Conservation (phyloP, 2,888 invertebrate species). For the Linnaemya tessellans region DNA sequence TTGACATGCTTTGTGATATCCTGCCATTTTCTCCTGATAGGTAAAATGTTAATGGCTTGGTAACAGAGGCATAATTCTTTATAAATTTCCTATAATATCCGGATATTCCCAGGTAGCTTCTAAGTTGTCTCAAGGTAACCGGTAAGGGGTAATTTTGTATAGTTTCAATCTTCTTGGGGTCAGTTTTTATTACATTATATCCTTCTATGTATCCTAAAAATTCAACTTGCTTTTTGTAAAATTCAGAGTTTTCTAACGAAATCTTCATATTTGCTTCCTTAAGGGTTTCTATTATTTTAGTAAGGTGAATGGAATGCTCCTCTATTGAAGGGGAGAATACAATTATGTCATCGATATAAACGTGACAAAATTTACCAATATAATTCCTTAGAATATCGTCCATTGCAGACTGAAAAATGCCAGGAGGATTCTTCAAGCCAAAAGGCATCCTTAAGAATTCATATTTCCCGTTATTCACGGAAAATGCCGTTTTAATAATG, state of each 20-base stretch:
- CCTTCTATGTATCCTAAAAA: background rate
- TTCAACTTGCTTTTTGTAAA: background rate
- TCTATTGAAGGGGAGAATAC: background rate
- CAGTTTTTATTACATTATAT: constrained; percentile 64
- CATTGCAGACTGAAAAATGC: constrained; percentile 1
- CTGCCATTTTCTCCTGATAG: background rate
- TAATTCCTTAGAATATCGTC: constrained; percentile 11
- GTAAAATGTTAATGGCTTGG: background rate
- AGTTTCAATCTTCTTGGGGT: background rate
- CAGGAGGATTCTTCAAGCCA: background rate
- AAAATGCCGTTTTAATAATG: too few species aligned
- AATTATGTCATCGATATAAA: background rate
- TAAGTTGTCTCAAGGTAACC: background rate
- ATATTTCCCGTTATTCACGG: background rate
- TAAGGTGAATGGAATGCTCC: background rate
- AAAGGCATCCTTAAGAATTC: constrained; percentile 7
- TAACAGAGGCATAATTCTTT: background rate
- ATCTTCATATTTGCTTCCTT: too few species aligned
- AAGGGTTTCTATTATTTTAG: too few species aligned
- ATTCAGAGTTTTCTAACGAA: background rate
- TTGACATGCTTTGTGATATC: background rate
- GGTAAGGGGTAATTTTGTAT: background rate
- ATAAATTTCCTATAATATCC: constrained; percentile 5
- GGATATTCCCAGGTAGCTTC: background rate
- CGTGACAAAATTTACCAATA: too few species aligned